phyloP scores from a whole-genome alignment of 2,797 vertebrate genomes.

The Pagetopsis macropterus region DNA sequence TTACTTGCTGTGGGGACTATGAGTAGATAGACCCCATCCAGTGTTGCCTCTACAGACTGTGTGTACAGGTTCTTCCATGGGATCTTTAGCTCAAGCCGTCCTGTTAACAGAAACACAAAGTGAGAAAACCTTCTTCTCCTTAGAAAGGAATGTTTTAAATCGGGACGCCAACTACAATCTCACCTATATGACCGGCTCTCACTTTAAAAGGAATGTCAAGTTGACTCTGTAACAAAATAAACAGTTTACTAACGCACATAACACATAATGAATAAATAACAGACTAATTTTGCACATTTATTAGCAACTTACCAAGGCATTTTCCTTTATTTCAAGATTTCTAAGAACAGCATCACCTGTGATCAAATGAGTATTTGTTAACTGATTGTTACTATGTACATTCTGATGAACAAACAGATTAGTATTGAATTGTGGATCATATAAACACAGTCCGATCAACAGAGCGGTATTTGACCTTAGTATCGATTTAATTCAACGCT shows the following conservation, averaged over 20 bases:
- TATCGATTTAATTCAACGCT: constrained; percentile 6
- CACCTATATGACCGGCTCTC: constrained; percentile 95
- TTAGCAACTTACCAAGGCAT: constrained; percentile 90
- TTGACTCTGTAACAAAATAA: constrained; percentile 86
- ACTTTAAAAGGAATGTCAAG: constrained; percentile 98
- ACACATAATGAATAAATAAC: not conserved
- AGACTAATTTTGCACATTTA: not conserved
- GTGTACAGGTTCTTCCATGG: constrained; percentile 98
- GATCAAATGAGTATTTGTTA: constrained; percentile 47
- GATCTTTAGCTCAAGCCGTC: constrained; percentile 92
- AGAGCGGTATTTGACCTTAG: constrained; percentile 14
- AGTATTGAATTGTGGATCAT: not conserved
- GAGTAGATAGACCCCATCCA: constrained; percentile 95
- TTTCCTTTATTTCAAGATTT: constrained; percentile 98
- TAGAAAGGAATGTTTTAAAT: not conserved
- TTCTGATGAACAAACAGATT: not conserved
- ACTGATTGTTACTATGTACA: not conserved
- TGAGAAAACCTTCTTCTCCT: constrained; percentile 7
- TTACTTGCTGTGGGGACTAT: constrained; percentile 98
- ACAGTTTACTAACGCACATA: constrained; percentile 25
- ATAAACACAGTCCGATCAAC: constrained; percentile 6
- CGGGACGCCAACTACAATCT: constrained; percentile 51
- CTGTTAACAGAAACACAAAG: constrained; percentile 69
- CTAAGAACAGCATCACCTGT: constrained; percentile 91
- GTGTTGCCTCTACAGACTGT: constrained; percentile 95